phyloP scores from a whole-genome alignment of 1,140 invertebrate genomes.

The Bombus superbus region DNA sequence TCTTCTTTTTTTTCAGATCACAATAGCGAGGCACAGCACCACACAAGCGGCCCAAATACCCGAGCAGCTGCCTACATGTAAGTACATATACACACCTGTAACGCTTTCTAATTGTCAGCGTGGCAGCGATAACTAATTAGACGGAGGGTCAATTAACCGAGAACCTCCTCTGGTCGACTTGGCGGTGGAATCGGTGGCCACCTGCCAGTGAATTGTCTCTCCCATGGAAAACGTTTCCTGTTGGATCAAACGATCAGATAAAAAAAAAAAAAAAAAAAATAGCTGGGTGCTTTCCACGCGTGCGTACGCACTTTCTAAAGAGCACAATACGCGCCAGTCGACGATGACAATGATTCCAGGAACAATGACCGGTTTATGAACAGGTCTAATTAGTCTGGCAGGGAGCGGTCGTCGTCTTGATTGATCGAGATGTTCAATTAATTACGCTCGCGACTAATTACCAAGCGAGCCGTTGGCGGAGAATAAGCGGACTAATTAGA shows the following conservation, averaged over 20 bases:
- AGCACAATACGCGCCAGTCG: conserved; percentile 23
- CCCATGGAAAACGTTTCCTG: conserved; percentile 42
- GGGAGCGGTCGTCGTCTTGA: conserved; percentile 32
- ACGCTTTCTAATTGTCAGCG: conserved; percentile 69
- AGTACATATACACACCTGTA: conserved; percentile 66
- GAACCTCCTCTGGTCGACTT: background rate
- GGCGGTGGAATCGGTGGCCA: background rate
- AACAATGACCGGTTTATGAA: conserved; percentile 45
- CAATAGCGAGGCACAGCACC: conserved; percentile 77
- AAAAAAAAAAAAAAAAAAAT: background rate
- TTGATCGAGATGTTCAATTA: conserved; percentile 46
- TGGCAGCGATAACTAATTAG: conserved; percentile 63
- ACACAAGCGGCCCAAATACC: conserved; percentile 78
- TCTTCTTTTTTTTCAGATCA: conserved; percentile 75
- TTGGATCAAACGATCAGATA: conserved; percentile 32
- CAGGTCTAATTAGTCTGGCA: conserved; percentile 33
- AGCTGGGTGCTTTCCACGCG: conserved; percentile 53
- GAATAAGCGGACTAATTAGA: conserved; percentile 3
- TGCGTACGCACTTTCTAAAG: conserved; percentile 56
- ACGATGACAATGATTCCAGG: conserved; percentile 59
- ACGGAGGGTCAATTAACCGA: conserved; percentile 36
- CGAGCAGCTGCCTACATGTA: conserved; percentile 74
- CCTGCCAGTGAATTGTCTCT: conserved; percentile 15
- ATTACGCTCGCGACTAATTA: conserved; percentile 27
- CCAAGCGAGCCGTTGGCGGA: background rate